Conservation (phyloP, 2,113 vertebrate species). For the Oenanthe melanoleuca region DNA sequence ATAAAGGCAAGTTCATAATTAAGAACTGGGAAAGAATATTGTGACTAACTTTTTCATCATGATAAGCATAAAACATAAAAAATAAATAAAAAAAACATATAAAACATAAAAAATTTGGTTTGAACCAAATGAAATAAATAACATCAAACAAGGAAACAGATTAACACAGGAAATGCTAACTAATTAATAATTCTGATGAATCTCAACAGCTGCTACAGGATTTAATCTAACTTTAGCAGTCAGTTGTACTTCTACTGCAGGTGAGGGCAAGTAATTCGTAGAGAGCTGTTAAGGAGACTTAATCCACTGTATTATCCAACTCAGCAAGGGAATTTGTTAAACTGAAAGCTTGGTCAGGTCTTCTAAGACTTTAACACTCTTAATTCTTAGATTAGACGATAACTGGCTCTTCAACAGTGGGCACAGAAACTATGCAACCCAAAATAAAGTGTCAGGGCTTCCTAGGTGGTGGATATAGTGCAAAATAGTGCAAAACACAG, state of each 20-base stretch:
- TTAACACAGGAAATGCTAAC: not conserved
- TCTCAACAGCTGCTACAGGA: not conserved
- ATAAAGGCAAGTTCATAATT: not conserved
- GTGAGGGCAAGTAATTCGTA: not conserved
- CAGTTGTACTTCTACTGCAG: not conserved
- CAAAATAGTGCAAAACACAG: not conserved
- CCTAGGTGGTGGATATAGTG: not conserved
- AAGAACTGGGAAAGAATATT: not conserved
- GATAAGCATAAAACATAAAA: not conserved
- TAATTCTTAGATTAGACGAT: not conserved
- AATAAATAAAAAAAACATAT: no score
- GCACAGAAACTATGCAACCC: not conserved
- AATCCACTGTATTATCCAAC: not conserved
- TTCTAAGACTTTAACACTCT: not conserved
- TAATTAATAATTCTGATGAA: not conserved
- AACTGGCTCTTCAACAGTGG: accelerated
- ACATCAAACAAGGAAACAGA: not conserved
- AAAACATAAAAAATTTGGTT: no score
- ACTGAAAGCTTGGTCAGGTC: not conserved
- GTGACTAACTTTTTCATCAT: not conserved
- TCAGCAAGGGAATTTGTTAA: not conserved
- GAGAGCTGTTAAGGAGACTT: not conserved
- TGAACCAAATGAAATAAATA: not conserved
- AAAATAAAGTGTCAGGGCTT: not conserved
- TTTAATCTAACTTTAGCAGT: not conserved